Base-by-base conservation (phyloP, 2,888 invertebrate species). In the Thalpophila matura region DNA sequence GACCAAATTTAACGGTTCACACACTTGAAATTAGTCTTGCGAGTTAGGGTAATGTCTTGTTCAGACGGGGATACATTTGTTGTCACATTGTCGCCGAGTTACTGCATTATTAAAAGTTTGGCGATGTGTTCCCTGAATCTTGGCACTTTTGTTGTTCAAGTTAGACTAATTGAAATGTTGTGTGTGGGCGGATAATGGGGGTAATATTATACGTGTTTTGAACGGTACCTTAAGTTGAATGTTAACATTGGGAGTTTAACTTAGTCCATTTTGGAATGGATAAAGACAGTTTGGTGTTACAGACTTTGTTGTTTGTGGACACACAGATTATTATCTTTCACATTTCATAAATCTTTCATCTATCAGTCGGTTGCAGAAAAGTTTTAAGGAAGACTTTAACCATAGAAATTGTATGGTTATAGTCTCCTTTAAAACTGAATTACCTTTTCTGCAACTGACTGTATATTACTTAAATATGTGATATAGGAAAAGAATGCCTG, bases 1-100 rank as follows among this genome's bases (percentile, higher is more conserved):
- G 56, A 75, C 46, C 50, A 40, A 73, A 73, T 73, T 66, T 77
- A 55, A 72, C 73, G 72, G 65, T 57, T 49, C 65, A 61, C 62
- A 65, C 58, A 69, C 57, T 45, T 31, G 45, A 60, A 70, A 79
- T 78, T 73, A 59, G 62, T 54, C 60, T 65, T 37, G 20, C 27
- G 35, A 58, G 40, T 54, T 55, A 42, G 31, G 4, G n/a, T 64
- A 63, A 73, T 47, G 59, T 6, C 40, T 37, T 14, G 50, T 62
- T 50, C 59, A 69, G 43, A 60, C 37, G 12, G 40, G 22, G 26
- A 47, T 47, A 71, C 56, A 66, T 59, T 69, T 45, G 55, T 58
- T 66, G 57, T 63, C 63, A 51, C 55, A 35, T 37, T 46, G 37
- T 55, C 16, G 31, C 7, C 37, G 37, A 67, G 33, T 73, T 54